Conservation (phyloP, 2,113 vertebrate species). For the Meles meles region DNA sequence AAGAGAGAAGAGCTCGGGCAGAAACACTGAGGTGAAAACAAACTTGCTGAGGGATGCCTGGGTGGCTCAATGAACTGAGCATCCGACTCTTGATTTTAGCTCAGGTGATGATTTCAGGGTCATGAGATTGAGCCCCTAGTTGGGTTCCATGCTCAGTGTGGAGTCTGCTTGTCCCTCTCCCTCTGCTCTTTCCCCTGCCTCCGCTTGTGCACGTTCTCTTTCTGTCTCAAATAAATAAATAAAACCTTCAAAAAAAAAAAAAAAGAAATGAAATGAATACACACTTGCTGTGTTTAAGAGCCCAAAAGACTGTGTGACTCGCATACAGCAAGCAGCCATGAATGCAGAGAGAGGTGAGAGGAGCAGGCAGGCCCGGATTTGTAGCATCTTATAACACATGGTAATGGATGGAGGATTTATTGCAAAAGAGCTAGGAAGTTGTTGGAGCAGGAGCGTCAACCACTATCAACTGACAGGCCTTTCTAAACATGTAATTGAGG, state of each 20-base stretch:
- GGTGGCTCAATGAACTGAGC: not conserved
- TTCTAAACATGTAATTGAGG: not conserved
- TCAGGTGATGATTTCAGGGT: not conserved
- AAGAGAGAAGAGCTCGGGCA: not conserved
- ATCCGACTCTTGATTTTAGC: not conserved
- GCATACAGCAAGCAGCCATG: not conserved
- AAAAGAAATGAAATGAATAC: not conserved
- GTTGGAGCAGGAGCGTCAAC: not conserved
- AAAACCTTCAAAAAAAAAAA: not conserved
- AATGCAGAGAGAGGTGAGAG: not conserved
- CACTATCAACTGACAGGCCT: not conserved
- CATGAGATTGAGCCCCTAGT: not conserved
- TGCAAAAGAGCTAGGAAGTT: not conserved
- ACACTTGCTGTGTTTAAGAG: not conserved
- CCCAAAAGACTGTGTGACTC: not conserved
- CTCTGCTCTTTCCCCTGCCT: not conserved
- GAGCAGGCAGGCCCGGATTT: not conserved
- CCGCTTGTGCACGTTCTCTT: not conserved
- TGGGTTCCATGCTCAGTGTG: not conserved
- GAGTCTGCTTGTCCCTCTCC: not conserved
- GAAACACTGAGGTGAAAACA: not conserved
- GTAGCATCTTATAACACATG: not conserved
- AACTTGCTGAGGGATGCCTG: not conserved
- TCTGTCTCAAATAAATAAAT: not conserved
- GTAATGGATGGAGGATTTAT: not conserved